Evolutionary conservation across 2,113 vertebrate species (phyloP), one percentile per base, ranked within the genome.

Genomic region (Callospermophilus lateralis): DNA sequence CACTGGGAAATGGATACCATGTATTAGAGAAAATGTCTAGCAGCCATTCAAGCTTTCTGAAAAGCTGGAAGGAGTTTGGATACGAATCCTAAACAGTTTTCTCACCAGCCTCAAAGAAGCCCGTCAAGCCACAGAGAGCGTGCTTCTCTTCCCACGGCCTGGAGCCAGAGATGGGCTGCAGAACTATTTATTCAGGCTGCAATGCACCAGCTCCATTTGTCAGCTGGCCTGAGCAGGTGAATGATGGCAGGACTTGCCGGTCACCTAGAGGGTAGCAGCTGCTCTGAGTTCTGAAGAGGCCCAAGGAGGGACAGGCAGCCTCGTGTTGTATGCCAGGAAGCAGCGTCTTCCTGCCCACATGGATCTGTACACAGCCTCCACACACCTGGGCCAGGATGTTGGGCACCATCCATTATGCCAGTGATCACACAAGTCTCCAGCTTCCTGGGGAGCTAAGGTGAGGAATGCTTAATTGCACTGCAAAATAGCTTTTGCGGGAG

Each of bases 221-320:
- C 96, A 97, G 92, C 78, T 39, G 84, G 81, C 34, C 84, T 58
- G 76, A 76, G 81, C 81, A 70, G 85, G 95, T 94, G 81, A 95
- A 37, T 0, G 0, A 74, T 84, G 53, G 90, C 77, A 94, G 93
- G 65, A 70, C 88, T 74, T 72, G 53, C 20, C 3, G 2, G 96
- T 96, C 95, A 93, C 96, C 96, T 95, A 72, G 67, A 88, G 93
- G 63, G 84, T 1, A 90, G 94, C 97, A 97, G 96, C 87, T 97
- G 97, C 78, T 96, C 32, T 1, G 6, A 78, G 72, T 74, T 94
- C 90, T 58, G 87, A 85, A 90, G 61, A 73, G 79, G 26, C 48
- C 26, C 8, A 1, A 63, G 61, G 26, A 70, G 16, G 68, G 39
- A 90, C 61, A 51, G 4, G 53, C 67, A 89, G 84, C 51, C n/a